Evolutionary conservation across 1,140 invertebrate genomes (phyloP).

Genomic region (Apis mellifera): Amel_HAv3.1 CM009933.2:2763001-2763500

Average conservation of each 20-base stretch:
- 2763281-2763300: no score
- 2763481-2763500: constrained; percentile 40
- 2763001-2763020: constrained; percentile 20
- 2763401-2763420: constrained; percentile 47
- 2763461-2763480: constrained; percentile 24
- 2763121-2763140: background rate
- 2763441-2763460: constrained; percentile 12
- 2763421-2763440: constrained; percentile 1
- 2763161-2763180: constrained; percentile 1
- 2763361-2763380: constrained; percentile 64
- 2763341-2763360: constrained; percentile 46
- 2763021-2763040: constrained; percentile 43
- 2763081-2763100: background rate
- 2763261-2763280: constrained; percentile 51
- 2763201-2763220: constrained; percentile 47
- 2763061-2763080: constrained; percentile 43
- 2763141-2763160: no score
- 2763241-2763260: constrained; percentile 52
- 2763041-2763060: constrained; percentile 15
- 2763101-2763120: background rate
- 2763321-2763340: background rate
- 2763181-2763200: constrained; percentile 33
- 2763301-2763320: constrained; percentile 9
- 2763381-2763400: constrained; percentile 71
- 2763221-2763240: constrained; percentile 18